Evolutionary conservation across 2,113 vertebrate genomes (phyloP), one percentile per base, ranked within the genome.

Genomic region (Grallaria varia): DNA sequence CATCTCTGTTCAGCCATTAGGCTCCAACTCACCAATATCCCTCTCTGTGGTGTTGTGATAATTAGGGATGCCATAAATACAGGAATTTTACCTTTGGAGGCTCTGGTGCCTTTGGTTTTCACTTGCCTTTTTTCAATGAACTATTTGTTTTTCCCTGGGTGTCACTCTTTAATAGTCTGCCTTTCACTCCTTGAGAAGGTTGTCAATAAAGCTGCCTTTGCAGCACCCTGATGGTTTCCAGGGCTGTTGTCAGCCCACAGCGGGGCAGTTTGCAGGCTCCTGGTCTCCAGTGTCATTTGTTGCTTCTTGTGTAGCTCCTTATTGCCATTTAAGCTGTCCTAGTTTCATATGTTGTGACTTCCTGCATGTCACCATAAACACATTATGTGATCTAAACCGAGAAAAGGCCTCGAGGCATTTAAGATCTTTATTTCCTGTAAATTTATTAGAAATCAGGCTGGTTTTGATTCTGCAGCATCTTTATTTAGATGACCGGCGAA

Each of bases 381-480:
- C 69, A 37, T 47, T 45, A 6, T 2, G 3, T 4, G 4, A 14
- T 30, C 37, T 21, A 30, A 62, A 42, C 7, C 21, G 39, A 42
- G 23, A 56, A 74, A 45, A 87, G 37, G 27, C 42, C 22, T 16
- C 10, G 28, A 63, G 60, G 11, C 30, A 7, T 15, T 39, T 18
- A 45, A 37, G 7, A 19, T 80, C 10, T 14, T 21, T 62, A 59
- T 56, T 92, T 27, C 20, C 39, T 18, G 6, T 68, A 52, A 78
- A 23, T 22, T 31, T 37, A 23, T 75, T 69, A 80, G 68, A 87
- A 90, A 35, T 25, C 9, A 5, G 17, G 7, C 56, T 87, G 9
- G 33, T 35, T 78, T 47, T 45, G 10, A 30, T 59, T 85, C 22
- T 0, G 0, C 33, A 20, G 1, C 24, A 3, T 58, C 44, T 67